A percentile compares a stretch with the other conserved stretches of the same genome.
Evolutionary conservation across 1,140 invertebrate genomes (phyloP).

Genomic region (Drosophila ambigua): DNA sequence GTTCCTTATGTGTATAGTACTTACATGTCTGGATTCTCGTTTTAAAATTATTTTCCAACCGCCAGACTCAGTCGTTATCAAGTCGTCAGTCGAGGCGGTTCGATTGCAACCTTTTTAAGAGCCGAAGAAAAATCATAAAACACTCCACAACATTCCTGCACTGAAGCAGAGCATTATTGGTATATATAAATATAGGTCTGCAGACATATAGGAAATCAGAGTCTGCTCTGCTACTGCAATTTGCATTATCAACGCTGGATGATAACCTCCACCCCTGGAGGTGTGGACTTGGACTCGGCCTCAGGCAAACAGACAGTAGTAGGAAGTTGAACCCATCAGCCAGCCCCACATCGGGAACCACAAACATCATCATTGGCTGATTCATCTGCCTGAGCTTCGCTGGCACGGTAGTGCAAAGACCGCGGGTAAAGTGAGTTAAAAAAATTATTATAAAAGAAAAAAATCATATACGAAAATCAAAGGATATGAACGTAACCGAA

Average conservation of each 20-base stretch:
- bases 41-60: conserved; percentile 39
- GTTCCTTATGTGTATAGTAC: conserved; percentile 23
- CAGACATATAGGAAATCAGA: too few relatives aligned
- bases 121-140: conserved; percentile 13
- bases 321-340: conserved; percentile 28
- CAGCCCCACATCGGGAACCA: neutral
- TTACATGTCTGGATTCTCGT: conserved; percentile 21
- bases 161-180: neutral
- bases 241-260: conserved; percentile 39
- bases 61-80: conserved; percentile 69
- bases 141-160: neutral
- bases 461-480: too few relatives aligned
- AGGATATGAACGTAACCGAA: too few relatives aligned
- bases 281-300: conserved; percentile 10
- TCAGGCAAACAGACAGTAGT: conserved; percentile 1
- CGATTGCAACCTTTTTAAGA: conserved; percentile 15
- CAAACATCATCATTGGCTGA: neutral
- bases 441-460: too few relatives aligned
- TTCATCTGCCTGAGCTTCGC: too few relatives aligned
- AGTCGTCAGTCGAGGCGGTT: conserved; percentile 58
- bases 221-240: neutral
- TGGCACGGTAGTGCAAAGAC: too few relatives aligned
- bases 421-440: too few relatives aligned
- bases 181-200: conserved; percentile 1
- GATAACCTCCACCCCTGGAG: conserved; percentile 53